Percentiles rank a stretch among this genome's conserved stretches.
These are phyloP conservation scores for Turritopsis rubra DNA, from an alignment of 30 jellyfish, hydroid and myxozoan species.

Conservation along the genomic window DNA sequence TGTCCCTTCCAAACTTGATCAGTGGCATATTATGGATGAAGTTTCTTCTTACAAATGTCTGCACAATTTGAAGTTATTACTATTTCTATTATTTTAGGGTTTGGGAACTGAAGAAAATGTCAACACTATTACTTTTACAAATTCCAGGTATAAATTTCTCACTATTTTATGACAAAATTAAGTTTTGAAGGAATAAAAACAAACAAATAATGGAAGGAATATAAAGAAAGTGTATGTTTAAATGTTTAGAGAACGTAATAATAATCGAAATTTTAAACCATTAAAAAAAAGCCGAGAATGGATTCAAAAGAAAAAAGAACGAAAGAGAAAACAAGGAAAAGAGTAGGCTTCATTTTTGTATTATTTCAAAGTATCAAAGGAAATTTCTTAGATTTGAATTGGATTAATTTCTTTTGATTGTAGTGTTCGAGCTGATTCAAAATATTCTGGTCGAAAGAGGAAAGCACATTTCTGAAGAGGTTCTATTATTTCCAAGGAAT, in stretches of 20 bases:
- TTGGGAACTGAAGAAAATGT: slow-evolving; percentile 19
- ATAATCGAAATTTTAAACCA: slow-evolving; percentile 26
- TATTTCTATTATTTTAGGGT: too few relatives aligned
- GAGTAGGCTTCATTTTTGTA: slow-evolving; percentile 22
- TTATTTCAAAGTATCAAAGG: neutral
- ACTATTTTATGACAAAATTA: neutral
- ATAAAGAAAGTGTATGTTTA: neutral
- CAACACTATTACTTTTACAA: slow-evolving; percentile 4
- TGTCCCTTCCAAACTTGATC: neutral
- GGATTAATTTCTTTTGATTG: neutral
- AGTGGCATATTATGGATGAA: neutral
- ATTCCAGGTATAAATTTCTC: neutral
- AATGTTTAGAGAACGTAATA: slow-evolving; percentile 12
- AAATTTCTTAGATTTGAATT: neutral
- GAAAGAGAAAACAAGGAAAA: slow-evolving; percentile 76
- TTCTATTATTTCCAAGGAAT: too few relatives aligned
- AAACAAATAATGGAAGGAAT: too few relatives aligned
- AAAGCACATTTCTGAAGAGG: slow-evolving; percentile 50
- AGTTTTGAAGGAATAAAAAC: neutral
- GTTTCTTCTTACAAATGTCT: too few relatives aligned
- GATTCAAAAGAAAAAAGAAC: slow-evolving; percentile 78
- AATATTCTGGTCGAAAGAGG: slow-evolving; percentile 73
- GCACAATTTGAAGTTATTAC: too few relatives aligned
- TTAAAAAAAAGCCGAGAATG: slow-evolving; percentile 74
- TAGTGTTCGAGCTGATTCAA: slow-evolving; percentile 64